phyloP scores from a whole-genome alignment of 1,140 invertebrate species.

The Orius laevigatus region DNA sequence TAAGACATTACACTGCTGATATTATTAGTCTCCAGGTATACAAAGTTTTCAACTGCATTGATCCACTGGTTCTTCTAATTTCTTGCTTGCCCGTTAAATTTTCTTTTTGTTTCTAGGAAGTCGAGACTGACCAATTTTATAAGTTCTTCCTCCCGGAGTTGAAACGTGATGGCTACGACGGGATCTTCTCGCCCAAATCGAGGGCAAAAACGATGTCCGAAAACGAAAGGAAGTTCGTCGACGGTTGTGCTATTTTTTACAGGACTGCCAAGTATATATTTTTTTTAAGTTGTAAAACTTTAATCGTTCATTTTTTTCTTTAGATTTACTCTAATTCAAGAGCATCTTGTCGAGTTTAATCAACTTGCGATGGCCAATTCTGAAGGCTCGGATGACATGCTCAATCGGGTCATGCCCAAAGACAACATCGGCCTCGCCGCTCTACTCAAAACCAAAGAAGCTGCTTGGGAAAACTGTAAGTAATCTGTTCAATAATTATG shows the following conservation, averaged over 20 bases:
- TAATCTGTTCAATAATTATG: too few relatives aligned
- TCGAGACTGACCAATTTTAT: constrained; percentile 98
- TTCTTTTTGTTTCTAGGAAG: constrained; percentile 51
- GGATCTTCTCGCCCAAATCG: constrained; percentile 98
- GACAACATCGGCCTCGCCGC: constrained; percentile 97
- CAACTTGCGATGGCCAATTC: constrained; percentile 96
- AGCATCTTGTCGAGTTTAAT: constrained; percentile 95
- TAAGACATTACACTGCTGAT: constrained; percentile 89
- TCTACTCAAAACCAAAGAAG: constrained; percentile 82
- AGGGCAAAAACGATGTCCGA: constrained; percentile 97
- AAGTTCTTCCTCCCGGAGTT: constrained; percentile 92
- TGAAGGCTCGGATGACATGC: constrained; percentile 94
- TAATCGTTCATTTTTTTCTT: constrained; percentile 21
- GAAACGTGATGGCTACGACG: constrained; percentile 83
- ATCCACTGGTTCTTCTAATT: neutral
- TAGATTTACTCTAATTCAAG: constrained; percentile 87
- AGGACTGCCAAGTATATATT: constrained; percentile 65
- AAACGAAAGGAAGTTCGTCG: constrained; percentile 90
- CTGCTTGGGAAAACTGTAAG: constrained; percentile 78
- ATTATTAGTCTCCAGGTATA: constrained; percentile 80
- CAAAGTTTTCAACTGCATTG: neutral
- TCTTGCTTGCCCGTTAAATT: neutral
- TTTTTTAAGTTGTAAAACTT: neutral
- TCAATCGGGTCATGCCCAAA: constrained; percentile 98
- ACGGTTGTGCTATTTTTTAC: constrained; percentile 98